phyloP scores from a whole-genome alignment of 2,113 vertebrate species.

The Podiceps cristatus region DNA sequence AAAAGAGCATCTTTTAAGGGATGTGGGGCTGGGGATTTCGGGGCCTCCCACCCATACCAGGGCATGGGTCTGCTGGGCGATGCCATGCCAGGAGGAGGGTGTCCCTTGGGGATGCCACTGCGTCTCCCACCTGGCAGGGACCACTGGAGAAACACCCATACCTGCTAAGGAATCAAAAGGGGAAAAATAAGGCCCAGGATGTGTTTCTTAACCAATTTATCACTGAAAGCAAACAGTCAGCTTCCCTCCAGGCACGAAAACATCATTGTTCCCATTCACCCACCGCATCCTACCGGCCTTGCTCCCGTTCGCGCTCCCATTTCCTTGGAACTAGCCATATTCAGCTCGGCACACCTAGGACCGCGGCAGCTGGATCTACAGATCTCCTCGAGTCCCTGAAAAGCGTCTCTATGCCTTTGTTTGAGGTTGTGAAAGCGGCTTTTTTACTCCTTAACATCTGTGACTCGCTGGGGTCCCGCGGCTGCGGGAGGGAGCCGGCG shows the following conservation, averaged over 20 bases:
- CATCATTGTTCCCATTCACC: neutral
- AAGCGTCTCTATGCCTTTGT: conserved; percentile 51
- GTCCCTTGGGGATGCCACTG: neutral
- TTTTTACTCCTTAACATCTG: conserved; percentile 47
- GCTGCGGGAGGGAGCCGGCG: neutral
- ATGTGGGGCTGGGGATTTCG: rapidly evolving
- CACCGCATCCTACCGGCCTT: rapidly evolving
- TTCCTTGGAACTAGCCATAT: neutral
- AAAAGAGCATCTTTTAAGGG: too few relatives aligned
- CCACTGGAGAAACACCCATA: neutral
- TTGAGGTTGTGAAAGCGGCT: conserved; percentile 36
- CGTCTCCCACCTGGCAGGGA: too few relatives aligned
- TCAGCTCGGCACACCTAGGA: neutral
- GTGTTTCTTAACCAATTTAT: neutral
- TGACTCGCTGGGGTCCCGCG: neutral
- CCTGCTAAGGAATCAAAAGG: rapidly evolving
- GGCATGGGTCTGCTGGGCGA: neutral
- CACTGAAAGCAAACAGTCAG: neutral
- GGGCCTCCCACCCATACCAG: rapidly evolving
- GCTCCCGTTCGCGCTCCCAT: neutral
- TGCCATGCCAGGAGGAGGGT: neutral
- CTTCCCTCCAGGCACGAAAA: rapidly evolving
- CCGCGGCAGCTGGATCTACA: neutral
- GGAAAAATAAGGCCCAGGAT: too few relatives aligned
- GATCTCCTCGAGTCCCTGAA: neutral